Conservation (phyloP, 2,113 vertebrate genomes). For the Malurus alboscapulatus region DNA sequence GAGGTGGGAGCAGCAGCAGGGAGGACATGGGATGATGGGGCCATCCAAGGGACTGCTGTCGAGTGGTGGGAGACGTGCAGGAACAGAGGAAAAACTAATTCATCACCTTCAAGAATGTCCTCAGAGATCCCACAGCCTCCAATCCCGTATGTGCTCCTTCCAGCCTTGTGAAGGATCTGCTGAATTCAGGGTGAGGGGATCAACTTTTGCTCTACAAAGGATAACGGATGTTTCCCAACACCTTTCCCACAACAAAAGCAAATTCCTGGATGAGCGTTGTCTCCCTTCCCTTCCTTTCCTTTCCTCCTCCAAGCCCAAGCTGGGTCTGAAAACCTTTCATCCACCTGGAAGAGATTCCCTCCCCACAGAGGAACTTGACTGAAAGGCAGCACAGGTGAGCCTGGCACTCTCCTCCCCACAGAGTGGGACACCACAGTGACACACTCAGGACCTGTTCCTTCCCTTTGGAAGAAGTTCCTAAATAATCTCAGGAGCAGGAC, state of each 20-base stretch:
- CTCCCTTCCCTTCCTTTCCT: background rate
- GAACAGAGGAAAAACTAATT: background rate
- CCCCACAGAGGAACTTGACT: background rate
- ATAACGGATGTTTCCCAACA: background rate
- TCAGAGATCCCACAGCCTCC: background rate
- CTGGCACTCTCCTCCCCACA: fast-evolving
- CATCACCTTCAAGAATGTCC: background rate
- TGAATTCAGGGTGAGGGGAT: fast-evolving
- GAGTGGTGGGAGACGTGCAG: background rate
- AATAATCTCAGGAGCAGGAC: background rate
- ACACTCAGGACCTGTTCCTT: background rate
- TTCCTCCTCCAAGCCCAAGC: background rate
- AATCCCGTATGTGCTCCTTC: background rate
- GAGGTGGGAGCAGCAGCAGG: background rate
- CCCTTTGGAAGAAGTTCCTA: background rate
- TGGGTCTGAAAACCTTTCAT: background rate
- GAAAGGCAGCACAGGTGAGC: background rate
- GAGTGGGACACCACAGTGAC: background rate
- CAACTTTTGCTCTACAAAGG: background rate
- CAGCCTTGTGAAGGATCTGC: fast-evolving
- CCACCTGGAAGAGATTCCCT: background rate
- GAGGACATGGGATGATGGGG: background rate
- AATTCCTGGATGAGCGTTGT: background rate
- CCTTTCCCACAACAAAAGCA: background rate
- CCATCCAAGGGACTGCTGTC: background rate